phyloP scores from a whole-genome alignment of 2,113 vertebrate species.

The Leptobrachium leishanense region DNA sequence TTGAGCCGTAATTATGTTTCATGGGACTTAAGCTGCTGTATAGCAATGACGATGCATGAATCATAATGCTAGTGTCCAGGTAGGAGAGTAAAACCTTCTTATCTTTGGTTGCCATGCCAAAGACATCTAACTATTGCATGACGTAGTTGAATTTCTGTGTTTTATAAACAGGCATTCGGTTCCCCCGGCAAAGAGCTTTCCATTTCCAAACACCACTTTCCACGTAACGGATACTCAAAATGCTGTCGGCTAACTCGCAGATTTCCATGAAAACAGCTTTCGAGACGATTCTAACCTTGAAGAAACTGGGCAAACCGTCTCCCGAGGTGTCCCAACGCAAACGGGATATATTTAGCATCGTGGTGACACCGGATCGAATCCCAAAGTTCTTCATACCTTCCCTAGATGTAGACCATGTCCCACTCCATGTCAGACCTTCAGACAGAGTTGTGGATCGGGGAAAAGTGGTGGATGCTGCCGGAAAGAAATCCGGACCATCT shows the following conservation, averaged over 20 bases:
- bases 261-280: conserved; percentile 53
- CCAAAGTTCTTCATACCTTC: conserved; percentile 69
- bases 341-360: conserved; percentile 58
- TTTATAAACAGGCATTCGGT: conserved; percentile 61
- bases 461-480: background rate
- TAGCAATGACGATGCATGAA: conserved; percentile 51
- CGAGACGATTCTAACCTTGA: conserved; percentile 58
- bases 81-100: conserved; percentile 56
- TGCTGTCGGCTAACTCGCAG: conserved; percentile 52
- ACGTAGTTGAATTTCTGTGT: conserved; percentile 50
- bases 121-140: conserved; percentile 54
- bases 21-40: conserved; percentile 52
- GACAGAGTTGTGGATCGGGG: conserved; percentile 13
- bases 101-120: conserved; percentile 65
- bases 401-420: conserved; percentile 53
- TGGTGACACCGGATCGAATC: conserved; percentile 66
- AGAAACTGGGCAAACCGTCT: conserved; percentile 44
- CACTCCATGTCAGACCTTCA: conserved; percentile 42
- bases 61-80: conserved; percentile 50
- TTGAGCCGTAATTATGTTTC: conserved; percentile 39
- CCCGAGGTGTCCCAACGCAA: conserved; percentile 50
- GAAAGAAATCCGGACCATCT: conserved; percentile 25
- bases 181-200: conserved; percentile 46
- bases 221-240: conserved; percentile 42
- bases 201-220: conserved; percentile 40